Evolutionary conservation across 1,140 invertebrate genomes (phyloP), one percentile per base, ranked within the genome.

Genomic region (Tetranychus cinnabarinus): DNA sequence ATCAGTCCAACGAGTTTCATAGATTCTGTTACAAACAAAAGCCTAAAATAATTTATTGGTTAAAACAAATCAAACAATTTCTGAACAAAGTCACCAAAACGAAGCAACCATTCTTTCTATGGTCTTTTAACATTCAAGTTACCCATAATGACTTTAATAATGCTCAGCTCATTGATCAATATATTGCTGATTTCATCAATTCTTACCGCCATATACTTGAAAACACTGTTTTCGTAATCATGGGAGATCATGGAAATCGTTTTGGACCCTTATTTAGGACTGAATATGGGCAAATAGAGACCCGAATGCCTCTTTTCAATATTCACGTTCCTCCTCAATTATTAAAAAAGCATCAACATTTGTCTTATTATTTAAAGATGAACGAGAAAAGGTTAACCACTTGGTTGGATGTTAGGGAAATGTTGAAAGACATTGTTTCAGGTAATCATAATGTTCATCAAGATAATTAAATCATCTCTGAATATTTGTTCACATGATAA

Each of bases 271-370:
- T 68, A 35, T 62, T 70, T 56, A 56, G 63, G 37, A 68, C 64
- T 13, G 63, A 61, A 47, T 56, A 61, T 56, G 69, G 69, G 8
- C 58, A 69, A 63, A 67, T 70, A n/a, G 69, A 70, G 56, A 69
- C 68, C 56, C 47, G 70, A 42, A 70, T 69, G 70, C 69, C 69
- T 31, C 59, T 71, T 35, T 64, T 69, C 47, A 61, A 58, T 3
- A 66, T 70, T n/a, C 61, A 62, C 52, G 33, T 70, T 5, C 69
- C 69, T 5, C 35, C 63, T 35, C 42, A 57, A 37, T 63, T 70
- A 34, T 13, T n/a, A 15, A 39, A 58, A 36, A 55, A 62, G 48
- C 61, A 68, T 63, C 66, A 66, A 10, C 39, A 67, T 63, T 35
- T 62, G 8, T 10, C 31, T 2, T 42, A 58, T 34, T 39, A 55